Evolutionary conservation across 1,140 invertebrate genomes (phyloP).

Genomic region (Sipha flava): DNA sequence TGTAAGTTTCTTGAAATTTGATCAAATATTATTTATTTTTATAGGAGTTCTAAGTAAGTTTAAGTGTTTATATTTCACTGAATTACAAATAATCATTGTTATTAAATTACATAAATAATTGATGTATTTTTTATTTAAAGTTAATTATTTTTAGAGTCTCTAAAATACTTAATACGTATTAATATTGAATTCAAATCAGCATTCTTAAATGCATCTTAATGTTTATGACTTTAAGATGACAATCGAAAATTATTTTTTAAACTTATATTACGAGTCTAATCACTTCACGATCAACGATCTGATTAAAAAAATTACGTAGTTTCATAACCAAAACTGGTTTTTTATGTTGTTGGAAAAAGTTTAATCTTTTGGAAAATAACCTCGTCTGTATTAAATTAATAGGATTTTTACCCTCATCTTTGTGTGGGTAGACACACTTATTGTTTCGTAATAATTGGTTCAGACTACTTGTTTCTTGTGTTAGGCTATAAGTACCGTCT

Average conservation of each 20-base stretch:
- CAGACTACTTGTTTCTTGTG: conserved; percentile 14
- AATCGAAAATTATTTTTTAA: conserved; percentile 15
- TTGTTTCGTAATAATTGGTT: conserved; percentile 26
- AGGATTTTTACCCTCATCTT: conserved; percentile 2
- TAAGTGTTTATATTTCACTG: too few relatives aligned
- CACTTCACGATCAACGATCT: background rate
- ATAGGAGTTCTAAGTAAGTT: too few relatives aligned
- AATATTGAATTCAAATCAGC: background rate
- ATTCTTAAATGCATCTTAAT: background rate
- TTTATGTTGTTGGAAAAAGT: background rate
- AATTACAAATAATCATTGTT: background rate
- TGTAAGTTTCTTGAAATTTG: too few relatives aligned
- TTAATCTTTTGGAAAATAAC: conserved; percentile 3
- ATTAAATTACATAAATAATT: background rate
- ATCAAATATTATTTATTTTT: too few relatives aligned
- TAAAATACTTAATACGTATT: background rate
- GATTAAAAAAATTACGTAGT: background rate
- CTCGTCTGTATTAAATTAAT: conserved; percentile 16
- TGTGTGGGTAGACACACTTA: background rate
- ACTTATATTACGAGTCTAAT: background rate
- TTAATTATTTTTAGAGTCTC: background rate
- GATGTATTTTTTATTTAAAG: background rate
- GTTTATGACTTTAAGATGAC: background rate
- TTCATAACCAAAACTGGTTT: conserved; percentile 12
- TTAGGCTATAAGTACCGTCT: background rate